Percentiles rank a stretch among this genome's conserved stretches.
Evolutionary conservation across 2,888 invertebrate genomes (phyloP).

Genomic region (Blastobasis adustella): DNA sequence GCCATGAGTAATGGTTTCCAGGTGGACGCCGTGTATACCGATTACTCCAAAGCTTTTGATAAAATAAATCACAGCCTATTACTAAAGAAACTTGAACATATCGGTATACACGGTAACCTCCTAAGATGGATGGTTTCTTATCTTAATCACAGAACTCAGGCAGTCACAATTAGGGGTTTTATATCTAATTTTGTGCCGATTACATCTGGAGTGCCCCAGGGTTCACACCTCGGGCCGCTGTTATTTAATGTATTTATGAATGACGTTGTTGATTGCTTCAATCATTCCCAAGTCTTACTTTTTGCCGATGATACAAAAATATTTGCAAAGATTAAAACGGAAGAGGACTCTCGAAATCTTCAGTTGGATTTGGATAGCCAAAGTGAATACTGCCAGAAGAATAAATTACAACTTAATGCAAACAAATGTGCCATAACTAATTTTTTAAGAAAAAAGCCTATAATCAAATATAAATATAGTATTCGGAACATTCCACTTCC

Average conservation of each 20-base stretch:
- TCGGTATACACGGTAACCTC: conserved; percentile 9
- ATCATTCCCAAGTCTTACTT: background rate
- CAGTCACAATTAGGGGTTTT: conserved; percentile 3
- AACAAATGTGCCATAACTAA: background rate
- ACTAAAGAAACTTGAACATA: conserved; percentile 4
- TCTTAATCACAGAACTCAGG: conserved; percentile 4
- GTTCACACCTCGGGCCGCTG: conserved; percentile 4
- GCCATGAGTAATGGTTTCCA: conserved; percentile 12
- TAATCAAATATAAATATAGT: background rate
- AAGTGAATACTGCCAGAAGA: background rate
- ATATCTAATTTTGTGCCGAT: background rate
- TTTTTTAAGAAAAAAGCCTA: background rate
- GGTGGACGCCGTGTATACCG: conserved; percentile 8
- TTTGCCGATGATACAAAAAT: conserved; percentile 3
- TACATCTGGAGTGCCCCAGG: conserved; percentile 10
- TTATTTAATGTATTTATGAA: conserved; percentile 1
- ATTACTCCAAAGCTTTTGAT: conserved; percentile 14
- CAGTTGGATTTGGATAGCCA: background rate
- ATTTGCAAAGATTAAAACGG: background rate
- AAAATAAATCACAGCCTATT: conserved; percentile 5
- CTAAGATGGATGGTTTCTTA: conserved; percentile 8
- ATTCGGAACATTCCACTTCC: background rate
- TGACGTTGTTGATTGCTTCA: background rate
- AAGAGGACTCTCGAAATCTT: background rate
- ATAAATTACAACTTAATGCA: background rate